Base-by-base conservation (phyloP, 2,113 vertebrate genomes). In the Malurus alboscapulatus region DNA sequence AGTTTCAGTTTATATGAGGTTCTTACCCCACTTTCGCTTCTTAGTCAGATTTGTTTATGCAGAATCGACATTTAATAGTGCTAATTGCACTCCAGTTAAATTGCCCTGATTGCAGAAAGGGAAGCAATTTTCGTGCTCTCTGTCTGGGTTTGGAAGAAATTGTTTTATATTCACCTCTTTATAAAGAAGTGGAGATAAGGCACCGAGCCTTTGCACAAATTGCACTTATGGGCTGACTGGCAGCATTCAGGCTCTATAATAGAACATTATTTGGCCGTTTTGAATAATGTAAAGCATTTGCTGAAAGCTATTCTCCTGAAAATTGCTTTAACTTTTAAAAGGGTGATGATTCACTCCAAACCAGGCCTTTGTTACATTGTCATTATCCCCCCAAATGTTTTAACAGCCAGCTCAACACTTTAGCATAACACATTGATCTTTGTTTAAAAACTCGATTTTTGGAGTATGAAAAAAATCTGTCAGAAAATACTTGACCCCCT, bases 311-410 rank as follows among this genome's bases (percentile, higher is more conserved):
- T 99, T 99, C 98, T 99, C 97, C 97, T 97, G 98, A 98, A 99
- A 99, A 99, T 99, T 99, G 99, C 99, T 99, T 99, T 99, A 99
- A 99, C 99, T 99, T 99, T 99, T 99, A 99, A 99, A 99, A 98
- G 97, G 98, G 98, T 98, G 98, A 98, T 98, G 98, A 98, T 99
- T 98, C 98, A 98, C 98, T 98, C 97, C 97, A 98, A 98, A 98
- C 97, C 98, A 97, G 98, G 98, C 98, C 98, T 99, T 98, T 99
- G 98, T 99, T 98, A 98, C 98, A 98, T 98, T 98, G 98, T 98
- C 98, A 99, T 99, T 98, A 99, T 98, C 97, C 98, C 97, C 95
- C 98, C 96, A 98, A 98, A 98, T 98, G 98, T 98, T 99, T 99
- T 98, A 99, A 99, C 98, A 99, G 98, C 97, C 98, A 97, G 97